Evolutionary conservation across 2,113 vertebrate genomes (phyloP), one percentile per base, ranked within the genome.

Genomic region (Alces alces): DNA sequence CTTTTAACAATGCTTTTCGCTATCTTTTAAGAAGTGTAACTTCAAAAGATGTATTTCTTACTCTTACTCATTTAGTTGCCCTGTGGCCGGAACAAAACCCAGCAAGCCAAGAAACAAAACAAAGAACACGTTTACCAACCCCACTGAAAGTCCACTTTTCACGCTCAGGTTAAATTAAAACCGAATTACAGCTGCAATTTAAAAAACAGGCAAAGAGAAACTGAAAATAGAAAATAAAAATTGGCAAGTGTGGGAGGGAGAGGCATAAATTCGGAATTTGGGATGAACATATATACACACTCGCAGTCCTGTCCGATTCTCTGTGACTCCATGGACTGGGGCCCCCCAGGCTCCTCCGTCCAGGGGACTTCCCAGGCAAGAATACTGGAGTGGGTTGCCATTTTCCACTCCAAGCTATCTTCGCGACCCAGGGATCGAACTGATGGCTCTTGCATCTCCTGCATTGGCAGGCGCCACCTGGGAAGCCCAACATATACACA

Each of bases 81-180:
- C 7, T 58, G 12, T 76, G 70, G 39, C 70, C 6, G 12, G 15
- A 76, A 39, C 66, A 25, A 36, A 17, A 54, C 85, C 5, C 25
- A 17, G 30, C 33, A 83, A 28, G 58, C 1, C 2, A 39, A 54
- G 58, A n/a, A 86, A 82, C 39, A 45, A 73, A 89, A 82, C 17
- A 93, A 73, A 60, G 93, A 82, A 78, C 33, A 87, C 8, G 91
- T 43, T 89, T 79, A 93, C 28, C 82, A 95, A 86, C 15, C 36
- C 43, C 58, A 92, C 0, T 61, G 39, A 97, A 93, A 55, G 27
- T 60, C 73, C 30, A 28, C 45, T 90, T 85, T 57, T 79, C 36
- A 80, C 10, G 25, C 58, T 94, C 47, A 92, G 36, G 30, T 90
- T 86, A 58, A 89, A 94, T 85, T 70, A 60, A 96, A 97, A 94